Conservation (phyloP, 2,888 invertebrate species). For the Drosophila testacea region DNA sequence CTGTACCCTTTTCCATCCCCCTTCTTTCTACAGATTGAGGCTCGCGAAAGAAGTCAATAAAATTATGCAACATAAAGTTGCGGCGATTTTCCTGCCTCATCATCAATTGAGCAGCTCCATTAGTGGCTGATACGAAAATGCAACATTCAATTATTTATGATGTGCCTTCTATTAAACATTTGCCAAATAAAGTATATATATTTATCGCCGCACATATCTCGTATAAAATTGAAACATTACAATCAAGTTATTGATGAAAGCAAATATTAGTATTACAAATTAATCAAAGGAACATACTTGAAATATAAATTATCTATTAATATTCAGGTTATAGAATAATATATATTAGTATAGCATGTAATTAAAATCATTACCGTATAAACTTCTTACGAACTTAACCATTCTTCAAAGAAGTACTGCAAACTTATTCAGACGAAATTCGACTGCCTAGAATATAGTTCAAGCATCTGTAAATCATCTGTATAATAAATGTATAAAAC, state of each 20-base stretch:
- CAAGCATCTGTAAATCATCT: too few relatives aligned
- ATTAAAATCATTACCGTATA: too few relatives aligned
- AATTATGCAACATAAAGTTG: slow-evolving; percentile 57
- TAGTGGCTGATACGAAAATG: slow-evolving; percentile 47
- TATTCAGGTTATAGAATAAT: too few relatives aligned
- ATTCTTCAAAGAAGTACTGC: too few relatives aligned
- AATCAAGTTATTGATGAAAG: not conserved
- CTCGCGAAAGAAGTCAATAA: slow-evolving; percentile 44
- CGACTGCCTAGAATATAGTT: too few relatives aligned
- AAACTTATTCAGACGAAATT: too few relatives aligned
- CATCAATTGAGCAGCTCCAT: slow-evolving; percentile 48
- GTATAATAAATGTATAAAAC: too few relatives aligned
- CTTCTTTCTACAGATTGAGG: not conserved
- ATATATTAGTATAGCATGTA: too few relatives aligned
- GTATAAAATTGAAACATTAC: not conserved
- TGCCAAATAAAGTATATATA: not conserved
- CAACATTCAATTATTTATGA: slow-evolving; percentile 49
- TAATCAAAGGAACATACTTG: not conserved
- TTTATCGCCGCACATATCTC: not conserved
- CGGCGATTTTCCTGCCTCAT: slow-evolving; percentile 46
- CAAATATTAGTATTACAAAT: not conserved
- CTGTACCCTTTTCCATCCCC: not conserved
- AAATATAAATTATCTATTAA: not conserved
- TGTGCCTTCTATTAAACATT: slow-evolving; percentile 10
- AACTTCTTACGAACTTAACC: too few relatives aligned